Evolutionary conservation across 2,113 vertebrate species (phyloP), one percentile per base, ranked within the genome.

Genomic region (Leucoraja erinaceus): DNA sequence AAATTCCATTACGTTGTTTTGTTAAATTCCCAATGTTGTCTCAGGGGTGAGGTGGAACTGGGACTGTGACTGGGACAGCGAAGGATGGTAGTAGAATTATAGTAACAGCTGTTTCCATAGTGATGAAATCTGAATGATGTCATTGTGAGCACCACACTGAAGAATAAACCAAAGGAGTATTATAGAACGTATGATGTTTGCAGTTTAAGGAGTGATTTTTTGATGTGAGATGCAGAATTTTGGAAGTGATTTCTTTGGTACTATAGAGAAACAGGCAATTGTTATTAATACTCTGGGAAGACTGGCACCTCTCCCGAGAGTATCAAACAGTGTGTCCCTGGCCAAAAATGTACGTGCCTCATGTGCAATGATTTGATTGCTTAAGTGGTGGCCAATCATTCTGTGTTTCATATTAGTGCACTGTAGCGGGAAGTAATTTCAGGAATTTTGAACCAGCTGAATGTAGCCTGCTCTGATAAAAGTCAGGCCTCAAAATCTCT

Each of bases 1-100:
- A 91, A 91, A 91, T 91, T 47, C 38, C 68, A 72, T 91, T 38
- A 74, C 47, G 38, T 54, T 72, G 90, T 91, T 91, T 91, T 91
- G 90, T 91, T 91, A 91, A 91, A 74, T 20, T 72, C 22, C 33
- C 68, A 47, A 22, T 72, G 3, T 74, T 54, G 66, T 70, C 68
- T 22, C 20, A 31, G 20, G 90, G 63, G 84, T 25, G 56, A 18
- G 10, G 66, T 25, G 33, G 88, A 14, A 14, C 31, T 25, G 33
- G 38, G 47, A 47, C 66, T 12, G 20, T 20, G 20, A 10, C 70
- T 25, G 33, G 38, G 47, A 47, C 66, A 5, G 22, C 22, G 20
- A 10, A 91, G 90, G 31, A 22, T 63, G 59, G 56, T n/a, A 88
- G 83, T 5, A 66, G 31, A 5, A 14, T 88, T 88, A 31, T 14